phyloP scores from a whole-genome alignment of 2,888 invertebrate species.

The Liopterus haemorrhoidalis region DNA sequence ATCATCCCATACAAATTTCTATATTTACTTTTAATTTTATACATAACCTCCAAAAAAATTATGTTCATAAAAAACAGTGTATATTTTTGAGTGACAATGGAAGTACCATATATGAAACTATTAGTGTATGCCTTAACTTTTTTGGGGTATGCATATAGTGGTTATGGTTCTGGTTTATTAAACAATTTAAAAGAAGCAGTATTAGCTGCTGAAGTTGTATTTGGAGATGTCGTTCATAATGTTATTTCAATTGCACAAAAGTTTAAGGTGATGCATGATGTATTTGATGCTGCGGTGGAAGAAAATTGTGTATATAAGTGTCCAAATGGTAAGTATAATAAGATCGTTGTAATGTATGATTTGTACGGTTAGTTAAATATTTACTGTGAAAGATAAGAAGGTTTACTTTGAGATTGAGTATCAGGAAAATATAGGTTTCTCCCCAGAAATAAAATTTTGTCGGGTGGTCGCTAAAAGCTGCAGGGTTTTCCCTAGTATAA shows the following conservation, averaged over 20 bases:
- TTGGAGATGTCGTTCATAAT: conserved; percentile 71
- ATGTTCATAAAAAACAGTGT: not conserved
- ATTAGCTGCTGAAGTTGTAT: conserved; percentile 70
- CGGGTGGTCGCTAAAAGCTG: too few species aligned
- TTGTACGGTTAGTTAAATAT: too few species aligned
- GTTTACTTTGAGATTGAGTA: too few species aligned
- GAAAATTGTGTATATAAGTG: conserved; percentile 75
- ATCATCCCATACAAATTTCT: conserved; percentile 19
- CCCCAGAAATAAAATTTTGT: too few species aligned
- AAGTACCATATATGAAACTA: conserved; percentile 68
- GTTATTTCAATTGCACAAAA: conserved; percentile 66
- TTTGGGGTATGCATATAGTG: conserved; percentile 72
- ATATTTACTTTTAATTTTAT: conserved; percentile 16
- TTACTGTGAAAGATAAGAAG: too few species aligned
- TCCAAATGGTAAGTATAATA: conserved; percentile 64
- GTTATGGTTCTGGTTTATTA: conserved; percentile 70
- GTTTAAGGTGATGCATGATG: conserved; percentile 70
- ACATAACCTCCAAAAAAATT: conserved; percentile 15
- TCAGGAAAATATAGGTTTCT: too few species aligned
- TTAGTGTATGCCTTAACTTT: conserved; percentile 70
- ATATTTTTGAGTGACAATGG: conserved; percentile 50
- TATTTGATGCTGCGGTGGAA: conserved; percentile 79
- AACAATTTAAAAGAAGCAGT: conserved; percentile 73
- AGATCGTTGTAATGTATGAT: too few species aligned
- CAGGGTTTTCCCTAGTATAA: too few species aligned